Evolutionary conservation across 2,113 vertebrate genomes (phyloP).

Genomic region (Chrysochloris asiatica): DNA sequence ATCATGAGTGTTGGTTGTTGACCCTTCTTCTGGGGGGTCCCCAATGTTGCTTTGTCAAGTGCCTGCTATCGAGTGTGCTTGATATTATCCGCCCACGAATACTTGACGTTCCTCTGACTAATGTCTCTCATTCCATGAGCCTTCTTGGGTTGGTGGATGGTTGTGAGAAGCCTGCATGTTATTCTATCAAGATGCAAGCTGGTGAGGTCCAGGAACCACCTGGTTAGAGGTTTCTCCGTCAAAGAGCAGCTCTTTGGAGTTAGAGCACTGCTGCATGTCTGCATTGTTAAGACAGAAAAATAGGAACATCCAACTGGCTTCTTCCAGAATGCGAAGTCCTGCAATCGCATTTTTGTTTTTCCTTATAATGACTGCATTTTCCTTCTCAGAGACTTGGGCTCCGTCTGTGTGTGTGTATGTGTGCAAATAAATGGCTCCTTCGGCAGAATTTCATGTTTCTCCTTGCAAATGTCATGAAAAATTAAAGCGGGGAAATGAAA

Average conservation of each 20-base stretch:
- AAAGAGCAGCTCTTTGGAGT: accelerated
- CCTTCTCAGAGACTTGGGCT: not conserved
- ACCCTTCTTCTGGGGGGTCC: too few relatives aligned
- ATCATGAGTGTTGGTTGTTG: too few relatives aligned
- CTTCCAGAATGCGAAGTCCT: not conserved
- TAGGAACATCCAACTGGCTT: not conserved
- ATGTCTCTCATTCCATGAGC: accelerated
- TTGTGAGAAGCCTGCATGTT: accelerated
- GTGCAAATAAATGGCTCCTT: not conserved
- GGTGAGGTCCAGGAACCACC: not conserved
- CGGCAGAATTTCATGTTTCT: not conserved
- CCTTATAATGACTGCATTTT: accelerated
- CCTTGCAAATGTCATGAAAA: constrained; percentile 21
- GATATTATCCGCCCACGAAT: too few relatives aligned
- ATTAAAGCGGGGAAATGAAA: not conserved
- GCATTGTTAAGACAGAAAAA: not conserved
- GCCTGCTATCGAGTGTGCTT: too few relatives aligned
- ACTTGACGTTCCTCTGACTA: accelerated
- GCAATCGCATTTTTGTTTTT: not conserved
- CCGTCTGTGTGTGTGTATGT: not conserved
- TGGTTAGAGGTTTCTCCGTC: not conserved
- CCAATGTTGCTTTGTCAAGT: too few relatives aligned
- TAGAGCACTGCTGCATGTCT: not conserved
- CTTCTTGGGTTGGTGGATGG: accelerated
- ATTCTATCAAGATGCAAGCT: too few relatives aligned